Evolutionary conservation across 1,140 invertebrate species (phyloP).

Genomic region (Oreohelix idahoensis): DNA sequence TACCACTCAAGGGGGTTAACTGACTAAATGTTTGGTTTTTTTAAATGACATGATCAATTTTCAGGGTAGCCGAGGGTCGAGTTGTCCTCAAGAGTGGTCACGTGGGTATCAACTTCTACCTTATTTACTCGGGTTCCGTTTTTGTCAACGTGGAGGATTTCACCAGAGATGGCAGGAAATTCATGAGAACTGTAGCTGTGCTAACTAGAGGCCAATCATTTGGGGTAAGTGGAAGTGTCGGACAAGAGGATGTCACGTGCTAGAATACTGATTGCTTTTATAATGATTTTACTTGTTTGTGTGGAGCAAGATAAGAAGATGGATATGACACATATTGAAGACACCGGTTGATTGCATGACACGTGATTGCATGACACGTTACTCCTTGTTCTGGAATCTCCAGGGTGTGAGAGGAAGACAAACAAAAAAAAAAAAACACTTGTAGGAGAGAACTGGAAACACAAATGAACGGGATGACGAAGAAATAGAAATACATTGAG

Average conservation of each 20-base stretch:
- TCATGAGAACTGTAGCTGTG: constrained; percentile 60
- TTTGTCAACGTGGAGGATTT: constrained; percentile 63
- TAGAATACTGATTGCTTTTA: neutral
- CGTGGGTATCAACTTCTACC: constrained; percentile 67
- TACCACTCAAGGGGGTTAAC: no score
- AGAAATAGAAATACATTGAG: no score
- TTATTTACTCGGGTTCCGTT: constrained; percentile 67
- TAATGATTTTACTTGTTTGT: neutral
- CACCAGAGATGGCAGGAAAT: constrained; percentile 48
- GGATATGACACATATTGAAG: no score
- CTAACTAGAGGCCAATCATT: constrained; percentile 64
- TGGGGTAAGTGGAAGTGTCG: constrained; percentile 66
- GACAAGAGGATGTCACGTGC: no score
- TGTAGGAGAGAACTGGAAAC: no score
- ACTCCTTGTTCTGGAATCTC: no score
- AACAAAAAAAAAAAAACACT: no score
- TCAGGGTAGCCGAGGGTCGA: constrained; percentile 57
- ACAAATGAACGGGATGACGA: no score
- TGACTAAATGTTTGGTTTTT: no score
- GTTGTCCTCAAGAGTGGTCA: constrained; percentile 66
- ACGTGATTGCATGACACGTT: no score
- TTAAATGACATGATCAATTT: neutral
- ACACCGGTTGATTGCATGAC: no score
- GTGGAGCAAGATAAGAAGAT: neutral
- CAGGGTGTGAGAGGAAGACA: no score